A percentile compares a stretch with the other conserved stretches of the same genome.
Conservation (phyloP, 1,140 invertebrate genomes). For the Drosophila seguyi region DNA sequence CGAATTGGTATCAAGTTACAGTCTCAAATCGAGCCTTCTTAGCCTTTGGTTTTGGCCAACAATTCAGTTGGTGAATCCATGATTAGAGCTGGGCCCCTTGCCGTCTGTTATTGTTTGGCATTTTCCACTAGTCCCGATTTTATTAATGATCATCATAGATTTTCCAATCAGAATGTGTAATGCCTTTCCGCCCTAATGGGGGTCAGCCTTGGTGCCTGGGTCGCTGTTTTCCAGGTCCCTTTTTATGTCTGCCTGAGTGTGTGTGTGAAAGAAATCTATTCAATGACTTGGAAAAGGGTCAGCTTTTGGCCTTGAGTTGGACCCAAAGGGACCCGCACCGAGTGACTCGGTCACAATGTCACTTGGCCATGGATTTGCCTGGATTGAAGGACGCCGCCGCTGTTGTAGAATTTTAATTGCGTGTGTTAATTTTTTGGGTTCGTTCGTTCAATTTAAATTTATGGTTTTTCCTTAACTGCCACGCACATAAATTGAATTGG, state of each 20-base stretch:
- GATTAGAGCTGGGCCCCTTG: conserved; percentile 53
- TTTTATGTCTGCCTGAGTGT: conserved; percentile 30
- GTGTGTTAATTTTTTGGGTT: conserved; percentile 74
- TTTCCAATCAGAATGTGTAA: conserved; percentile 73
- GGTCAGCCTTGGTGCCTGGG: conserved; percentile 5
- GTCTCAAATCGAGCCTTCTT: background rate
- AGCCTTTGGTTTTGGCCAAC: conserved; percentile 19
- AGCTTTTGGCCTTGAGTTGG: conserved; percentile 34
- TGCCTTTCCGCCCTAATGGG: conserved; percentile 55
- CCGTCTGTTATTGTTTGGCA: conserved; percentile 66
- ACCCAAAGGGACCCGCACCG: background rate
- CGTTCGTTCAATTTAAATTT: conserved; percentile 65
- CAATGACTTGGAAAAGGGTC: conserved; percentile 80
- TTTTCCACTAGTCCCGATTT: conserved; percentile 64
- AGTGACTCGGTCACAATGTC: conserved; percentile 36
- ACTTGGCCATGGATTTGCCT: conserved; percentile 51
- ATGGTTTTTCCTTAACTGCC: conserved; percentile 57
- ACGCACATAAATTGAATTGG: conserved; percentile 61
- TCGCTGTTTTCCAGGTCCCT: conserved; percentile 17
- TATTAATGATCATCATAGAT: conserved; percentile 80
- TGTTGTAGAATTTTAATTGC: conserved; percentile 76
- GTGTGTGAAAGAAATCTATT: conserved; percentile 54
- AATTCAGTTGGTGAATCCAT: conserved; percentile 51
- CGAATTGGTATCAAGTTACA: conserved; percentile 32
- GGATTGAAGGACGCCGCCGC: conserved; percentile 26